Percentiles rank a stretch among this genome's conserved stretches.
Evolutionary conservation across 2,888 invertebrate genomes (phyloP).

Genomic region (Microctonus hyperodae): DNA sequence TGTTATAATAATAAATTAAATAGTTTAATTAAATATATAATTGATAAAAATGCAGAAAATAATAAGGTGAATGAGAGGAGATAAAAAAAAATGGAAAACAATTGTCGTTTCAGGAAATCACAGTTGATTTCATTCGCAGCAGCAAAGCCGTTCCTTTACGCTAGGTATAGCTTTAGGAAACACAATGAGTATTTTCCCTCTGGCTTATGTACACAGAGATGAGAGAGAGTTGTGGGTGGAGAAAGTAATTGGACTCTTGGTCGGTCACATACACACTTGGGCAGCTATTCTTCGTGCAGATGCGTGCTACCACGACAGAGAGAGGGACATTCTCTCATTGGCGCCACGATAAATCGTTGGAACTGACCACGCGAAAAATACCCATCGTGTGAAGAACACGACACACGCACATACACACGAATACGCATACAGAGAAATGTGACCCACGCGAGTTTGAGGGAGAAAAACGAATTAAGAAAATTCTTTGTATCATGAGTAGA

Average conservation of each 20-base stretch:
- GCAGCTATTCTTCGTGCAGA: constrained; percentile 2
- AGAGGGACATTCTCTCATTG: constrained; percentile 43
- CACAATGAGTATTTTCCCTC: constrained; percentile 2
- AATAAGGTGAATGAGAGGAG: background rate
- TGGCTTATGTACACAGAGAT: background rate
- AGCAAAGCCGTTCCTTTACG: background rate
- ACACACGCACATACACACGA: background rate
- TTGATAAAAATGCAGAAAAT: background rate
- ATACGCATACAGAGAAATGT: background rate
- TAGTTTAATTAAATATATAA: background rate
- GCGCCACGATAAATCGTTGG: constrained; percentile 53
- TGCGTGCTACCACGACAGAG: constrained; percentile 1
- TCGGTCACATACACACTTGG: background rate
- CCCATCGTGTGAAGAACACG: constrained; percentile 2
- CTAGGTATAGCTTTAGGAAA: background rate
- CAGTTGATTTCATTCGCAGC: background rate
- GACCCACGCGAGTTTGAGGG: constrained; percentile 3
- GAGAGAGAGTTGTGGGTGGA: background rate
- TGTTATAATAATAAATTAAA: background rate
- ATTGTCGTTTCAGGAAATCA: background rate
- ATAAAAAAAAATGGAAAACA: background rate
- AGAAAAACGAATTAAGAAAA: constrained; percentile 22
- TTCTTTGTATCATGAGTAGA: constrained; percentile 23
- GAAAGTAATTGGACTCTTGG: constrained; percentile 21
- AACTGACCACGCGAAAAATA: constrained; percentile 25